Evolutionary conservation across 1,140 invertebrate genomes (phyloP), one percentile per base, ranked within the genome.

Genomic region (Drosophila erecta): DNA sequence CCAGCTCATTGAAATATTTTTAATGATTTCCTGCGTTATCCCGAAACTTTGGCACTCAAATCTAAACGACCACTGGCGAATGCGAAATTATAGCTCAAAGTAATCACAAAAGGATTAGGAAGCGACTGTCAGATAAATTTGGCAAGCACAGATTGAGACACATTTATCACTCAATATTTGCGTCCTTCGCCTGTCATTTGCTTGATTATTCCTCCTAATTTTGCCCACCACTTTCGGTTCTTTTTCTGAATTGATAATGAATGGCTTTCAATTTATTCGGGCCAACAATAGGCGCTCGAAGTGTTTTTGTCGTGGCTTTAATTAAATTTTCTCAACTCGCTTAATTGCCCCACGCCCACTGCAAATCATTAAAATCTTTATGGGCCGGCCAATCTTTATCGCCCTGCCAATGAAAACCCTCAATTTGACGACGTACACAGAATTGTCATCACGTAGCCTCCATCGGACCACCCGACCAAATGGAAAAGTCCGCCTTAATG

Each of bases 361-460:
- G 46, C 35, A 44, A 76, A 76, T 81, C 79, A 76, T 87, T 83
- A 71, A 77, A 74, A 62, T 78, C 67, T 78, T 73, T 79, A 76
- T 70, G 54, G 54, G 35, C 49, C 41, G 44, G 57, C 61, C 38
- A 17, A 17, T 17, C 17, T 17, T 17, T 17, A 33, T 50, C 60
- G 40, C 47, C 44, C 46, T 43, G 41, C 49, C 47, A 64, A 67
- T 81, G 75, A 85, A 85, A 76, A 49, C 40, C 66, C 58, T 54
- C 61, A 66, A 75, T 65, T 76, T 81, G 79, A 81, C 79, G 73
- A 72, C 73, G 73, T 61, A 81, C 77, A 62, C 79, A 85, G 77
- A 86, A 81, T 78, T 81, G 79, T 81, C 83, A 86, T 86, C 81
- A 87, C 69, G 69, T 56, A 70, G 59, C 66, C 33, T 38, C 37